Conservation (phyloP, 2,113 vertebrate genomes). For the Esox niger region DNA sequence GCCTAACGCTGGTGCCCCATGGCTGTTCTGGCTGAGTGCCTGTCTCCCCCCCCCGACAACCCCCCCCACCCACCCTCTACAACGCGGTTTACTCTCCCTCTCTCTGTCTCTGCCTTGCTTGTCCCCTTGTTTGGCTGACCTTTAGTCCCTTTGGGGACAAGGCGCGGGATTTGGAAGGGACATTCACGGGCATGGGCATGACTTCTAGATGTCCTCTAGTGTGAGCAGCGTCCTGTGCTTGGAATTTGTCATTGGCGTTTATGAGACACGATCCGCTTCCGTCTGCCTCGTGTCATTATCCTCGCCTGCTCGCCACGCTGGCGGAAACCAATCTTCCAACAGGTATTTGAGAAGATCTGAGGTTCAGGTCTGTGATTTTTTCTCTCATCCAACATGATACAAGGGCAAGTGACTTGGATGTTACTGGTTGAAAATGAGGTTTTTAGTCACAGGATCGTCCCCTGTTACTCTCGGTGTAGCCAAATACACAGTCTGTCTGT, state of each 20-base stretch:
- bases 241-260: background rate
- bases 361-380: no score
- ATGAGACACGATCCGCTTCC: no score
- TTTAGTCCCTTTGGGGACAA: conserved; percentile 4
- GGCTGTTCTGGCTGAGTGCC: conserved; percentile 36
- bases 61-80: background rate
- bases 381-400: no score
- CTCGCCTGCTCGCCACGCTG: no score
- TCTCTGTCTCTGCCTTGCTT: background rate
- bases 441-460: no score
- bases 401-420: background rate
- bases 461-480: background rate
- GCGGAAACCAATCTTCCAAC: no score
- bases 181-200: background rate
- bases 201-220: conserved; percentile 6
- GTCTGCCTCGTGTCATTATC: no score
- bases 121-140: background rate
- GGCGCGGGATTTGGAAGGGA: background rate
- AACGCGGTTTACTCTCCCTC: background rate
- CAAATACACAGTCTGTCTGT: conserved; percentile 11
- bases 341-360: no score
- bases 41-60: background rate
- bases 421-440: background rate
- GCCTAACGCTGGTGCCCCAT: conserved; percentile 44
- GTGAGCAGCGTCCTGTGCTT: background rate